These are phyloP conservation scores for Spea hammondii DNA, from an alignment of 2,797 vertebrate species.

Conservation along the genomic window DNA sequence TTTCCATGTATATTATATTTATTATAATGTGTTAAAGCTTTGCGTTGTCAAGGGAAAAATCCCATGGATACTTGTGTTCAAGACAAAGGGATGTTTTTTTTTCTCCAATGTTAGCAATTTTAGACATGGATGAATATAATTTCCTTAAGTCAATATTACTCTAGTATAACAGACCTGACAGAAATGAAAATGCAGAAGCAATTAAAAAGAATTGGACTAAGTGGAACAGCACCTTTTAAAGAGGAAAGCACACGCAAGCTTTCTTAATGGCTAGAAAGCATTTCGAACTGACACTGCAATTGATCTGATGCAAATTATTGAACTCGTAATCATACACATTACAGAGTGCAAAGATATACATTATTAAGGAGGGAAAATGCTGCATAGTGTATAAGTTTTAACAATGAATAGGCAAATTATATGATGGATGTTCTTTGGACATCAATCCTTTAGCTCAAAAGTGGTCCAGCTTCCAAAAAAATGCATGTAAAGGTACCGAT, in stretches of 20 bases:
- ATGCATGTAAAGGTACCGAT: conserved; percentile 14
- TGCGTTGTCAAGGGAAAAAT: neutral
- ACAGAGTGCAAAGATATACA: conserved; percentile 50
- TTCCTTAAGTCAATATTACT: neutral
- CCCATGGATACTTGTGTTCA: neutral
- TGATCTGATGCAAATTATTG: conserved; percentile 54
- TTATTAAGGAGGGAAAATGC: conserved; percentile 50
- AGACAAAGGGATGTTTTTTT: neutral
- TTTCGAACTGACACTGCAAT: conserved; percentile 51
- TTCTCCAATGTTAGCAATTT: neutral
- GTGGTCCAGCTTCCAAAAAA: neutral
- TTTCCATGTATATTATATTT: too few species aligned
- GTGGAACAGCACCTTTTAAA: conserved; percentile 50
- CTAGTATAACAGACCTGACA: conserved; percentile 10
- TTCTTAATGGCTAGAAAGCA: conserved; percentile 51
- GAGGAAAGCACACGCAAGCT: conserved; percentile 45
- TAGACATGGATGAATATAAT: neutral
- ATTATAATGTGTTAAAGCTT: neutral
- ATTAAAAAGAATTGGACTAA: conserved; percentile 48
- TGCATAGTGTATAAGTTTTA: conserved; percentile 47
- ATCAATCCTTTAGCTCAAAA: conserved; percentile 26
- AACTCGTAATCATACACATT: conserved; percentile 53
- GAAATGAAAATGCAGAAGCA: conserved; percentile 45
- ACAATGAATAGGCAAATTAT: conserved; percentile 43
- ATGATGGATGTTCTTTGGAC: conserved; percentile 40